Base-by-base conservation (phyloP, 2,888 invertebrate species). In the Lymantria dispar region DNA sequence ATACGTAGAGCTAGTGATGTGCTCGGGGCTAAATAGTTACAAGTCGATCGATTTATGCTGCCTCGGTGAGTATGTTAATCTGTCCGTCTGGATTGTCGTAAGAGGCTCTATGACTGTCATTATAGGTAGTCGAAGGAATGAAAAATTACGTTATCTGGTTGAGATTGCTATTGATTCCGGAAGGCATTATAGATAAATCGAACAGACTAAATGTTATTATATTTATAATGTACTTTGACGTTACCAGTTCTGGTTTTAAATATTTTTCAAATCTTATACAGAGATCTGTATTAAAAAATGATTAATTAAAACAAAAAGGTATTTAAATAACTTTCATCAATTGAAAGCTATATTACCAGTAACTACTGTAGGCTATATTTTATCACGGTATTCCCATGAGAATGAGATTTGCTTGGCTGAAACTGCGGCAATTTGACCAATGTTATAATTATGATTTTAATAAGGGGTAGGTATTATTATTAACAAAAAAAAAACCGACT, bases 1-100 rank as follows among this genome's bases (percentile, higher is more conserved):
- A 52, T 43, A 48, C 39, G 45, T 33, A 29, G 38, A 14, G 43
- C 39, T 46, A 43, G 52, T 52, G 39, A 52, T 42, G 29, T 43
- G 52, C 52, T 48, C 29, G 52, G 2, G 52, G 52, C 52, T 39
- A 48, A 48, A 52, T 52, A 31, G 43, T 31, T 48, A 46, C 39
- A 38, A 48, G 43, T 30, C 48, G 43, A 46, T 48, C 39, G 36
- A 48, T 52, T 52, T 48, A 48, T 52, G 48, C 11, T 9, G 12
- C 31, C n/a, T 38, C 31, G 38, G 10, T 41, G 29, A 44, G 43
- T 38, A 38, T 45, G 45, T 48, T 37, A 48, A 41, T 42, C 13
- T 31, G 22, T 31, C 33, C 10, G 33, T 14, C 45, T 38, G 46
- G 8, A 29, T 41, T 45, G 39, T 29, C 43, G 37, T 38, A 38